Percentiles rank a stretch among this genome's conserved stretches.
These are phyloP conservation scores for Oreochromis spilurus DNA, from an alignment of 2,113 vertebrate species.

Conservation along the genomic window DNA sequence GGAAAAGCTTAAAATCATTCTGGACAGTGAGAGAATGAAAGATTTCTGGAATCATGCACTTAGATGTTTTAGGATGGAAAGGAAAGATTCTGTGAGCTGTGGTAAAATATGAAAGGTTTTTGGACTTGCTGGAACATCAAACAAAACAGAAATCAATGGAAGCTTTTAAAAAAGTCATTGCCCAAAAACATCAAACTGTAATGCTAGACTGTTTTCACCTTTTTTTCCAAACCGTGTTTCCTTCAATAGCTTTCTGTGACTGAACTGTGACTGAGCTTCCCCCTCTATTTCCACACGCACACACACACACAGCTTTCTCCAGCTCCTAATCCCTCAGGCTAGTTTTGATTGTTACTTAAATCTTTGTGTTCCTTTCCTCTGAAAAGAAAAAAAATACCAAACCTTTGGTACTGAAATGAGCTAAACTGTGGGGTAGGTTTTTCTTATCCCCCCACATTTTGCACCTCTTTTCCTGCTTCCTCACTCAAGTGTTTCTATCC, in stretches of 20 bases:
- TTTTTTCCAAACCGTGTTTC: background rate
- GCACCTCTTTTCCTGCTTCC: background rate
- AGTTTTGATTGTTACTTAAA: conserved; percentile 27
- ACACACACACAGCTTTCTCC: background rate
- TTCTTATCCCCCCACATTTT: background rate
- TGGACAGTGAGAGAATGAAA: background rate
- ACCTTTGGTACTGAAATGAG: conserved; percentile 18
- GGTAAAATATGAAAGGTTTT: background rate
- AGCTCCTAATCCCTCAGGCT: conserved; percentile 9
- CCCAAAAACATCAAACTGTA: background rate
- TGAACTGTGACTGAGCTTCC: background rate
- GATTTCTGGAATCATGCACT: background rate
- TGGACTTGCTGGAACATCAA: background rate
- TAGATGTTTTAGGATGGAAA: background rate
- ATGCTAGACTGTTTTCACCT: background rate
- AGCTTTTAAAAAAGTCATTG: background rate
- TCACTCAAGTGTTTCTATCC: conserved; percentile 31
- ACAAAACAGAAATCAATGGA: background rate
- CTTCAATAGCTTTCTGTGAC: background rate
- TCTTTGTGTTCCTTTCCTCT: background rate
- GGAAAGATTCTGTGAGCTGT: background rate
- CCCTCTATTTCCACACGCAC: background rate
- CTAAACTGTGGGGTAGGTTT: conserved; percentile 25
- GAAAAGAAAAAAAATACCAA: background rate
- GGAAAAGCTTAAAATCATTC: background rate